These are phyloP conservation scores for Drepanosiphum platanoidis DNA, from an alignment of 2,888 invertebrate genomes.

Conservation along the genomic window DNA sequence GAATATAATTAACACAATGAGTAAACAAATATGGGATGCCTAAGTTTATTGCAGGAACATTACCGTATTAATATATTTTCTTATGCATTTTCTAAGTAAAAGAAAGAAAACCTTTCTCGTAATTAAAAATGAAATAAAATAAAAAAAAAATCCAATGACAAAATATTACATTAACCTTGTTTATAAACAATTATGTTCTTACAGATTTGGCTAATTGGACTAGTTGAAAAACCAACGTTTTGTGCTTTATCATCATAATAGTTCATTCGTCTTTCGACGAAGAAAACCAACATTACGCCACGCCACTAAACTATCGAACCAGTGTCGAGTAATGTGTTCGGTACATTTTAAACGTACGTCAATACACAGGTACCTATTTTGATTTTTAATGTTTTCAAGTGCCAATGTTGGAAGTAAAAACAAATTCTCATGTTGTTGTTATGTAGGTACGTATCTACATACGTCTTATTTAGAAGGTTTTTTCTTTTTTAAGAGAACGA, in stretches of 20 bases:
- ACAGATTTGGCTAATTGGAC: conserved; percentile 6
- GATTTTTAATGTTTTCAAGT: neutral
- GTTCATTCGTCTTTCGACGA: neutral
- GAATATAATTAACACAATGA: conserved; percentile 44
- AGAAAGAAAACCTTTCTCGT: conserved; percentile 9
- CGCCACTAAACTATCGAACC: neutral
- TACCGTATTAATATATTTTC: neutral
- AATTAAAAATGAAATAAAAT: conserved; percentile 6
- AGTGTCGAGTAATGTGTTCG: neutral
- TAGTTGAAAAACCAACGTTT: too few species aligned
- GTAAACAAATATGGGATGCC: conserved; percentile 24
- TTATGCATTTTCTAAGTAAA: neutral
- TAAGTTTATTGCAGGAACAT: conserved; percentile 1
- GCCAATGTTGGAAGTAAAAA: neutral
- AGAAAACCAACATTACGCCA: neutral
- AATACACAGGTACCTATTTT: neutral
- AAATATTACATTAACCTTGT: conserved; percentile 22
- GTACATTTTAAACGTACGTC: neutral
- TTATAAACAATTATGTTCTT: neutral
- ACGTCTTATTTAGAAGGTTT: neutral
- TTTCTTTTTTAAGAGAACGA: neutral
- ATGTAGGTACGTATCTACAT: too few species aligned
- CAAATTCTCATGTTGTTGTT: too few species aligned
- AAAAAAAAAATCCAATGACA: conserved; percentile 7
- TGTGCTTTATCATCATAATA: neutral